Conservation (phyloP, 2,888 invertebrate species). For the Camponotus fellah region DNA sequence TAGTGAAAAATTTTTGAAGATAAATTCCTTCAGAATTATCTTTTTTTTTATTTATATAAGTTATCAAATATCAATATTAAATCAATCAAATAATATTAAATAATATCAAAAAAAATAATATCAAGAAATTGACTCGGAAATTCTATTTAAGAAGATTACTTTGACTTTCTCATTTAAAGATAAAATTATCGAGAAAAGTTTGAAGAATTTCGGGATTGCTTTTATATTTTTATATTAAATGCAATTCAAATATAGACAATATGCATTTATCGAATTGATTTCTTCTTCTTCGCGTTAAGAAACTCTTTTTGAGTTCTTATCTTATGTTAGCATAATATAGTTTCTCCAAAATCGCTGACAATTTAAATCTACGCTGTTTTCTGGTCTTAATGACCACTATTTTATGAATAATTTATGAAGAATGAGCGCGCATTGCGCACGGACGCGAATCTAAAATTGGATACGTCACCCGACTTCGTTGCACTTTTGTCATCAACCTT, state of each 20-base stretch:
- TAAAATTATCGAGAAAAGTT: conserved; percentile 21
- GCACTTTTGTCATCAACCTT: conserved; percentile 45
- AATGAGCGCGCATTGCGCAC: background rate
- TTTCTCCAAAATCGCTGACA: background rate
- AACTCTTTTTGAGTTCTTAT: background rate
- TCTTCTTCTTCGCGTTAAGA: background rate
- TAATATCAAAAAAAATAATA: too few species aligned
- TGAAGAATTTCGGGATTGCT: background rate
- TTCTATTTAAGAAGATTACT: background rate
- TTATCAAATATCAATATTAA: background rate
- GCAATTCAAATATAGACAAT: background rate
- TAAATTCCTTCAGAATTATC: background rate
- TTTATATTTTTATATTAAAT: background rate
- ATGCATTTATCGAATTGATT: background rate
- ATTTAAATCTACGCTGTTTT: conserved; percentile 6
- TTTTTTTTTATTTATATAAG: background rate
- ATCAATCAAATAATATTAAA: too few species aligned
- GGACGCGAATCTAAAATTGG: conserved; percentile 44
- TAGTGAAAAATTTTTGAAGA: background rate
- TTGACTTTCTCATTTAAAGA: conserved; percentile 2
- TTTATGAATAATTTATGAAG: conserved; percentile 52
- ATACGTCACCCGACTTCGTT: conserved; percentile 28
- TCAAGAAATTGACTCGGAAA: background rate
- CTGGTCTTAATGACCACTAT: background rate
- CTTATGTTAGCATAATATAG: background rate